Percentiles rank a stretch among this genome's conserved stretches.
Conservation (phyloP, 2,888 invertebrate genomes). For the Protophormia terraenovae region DNA sequence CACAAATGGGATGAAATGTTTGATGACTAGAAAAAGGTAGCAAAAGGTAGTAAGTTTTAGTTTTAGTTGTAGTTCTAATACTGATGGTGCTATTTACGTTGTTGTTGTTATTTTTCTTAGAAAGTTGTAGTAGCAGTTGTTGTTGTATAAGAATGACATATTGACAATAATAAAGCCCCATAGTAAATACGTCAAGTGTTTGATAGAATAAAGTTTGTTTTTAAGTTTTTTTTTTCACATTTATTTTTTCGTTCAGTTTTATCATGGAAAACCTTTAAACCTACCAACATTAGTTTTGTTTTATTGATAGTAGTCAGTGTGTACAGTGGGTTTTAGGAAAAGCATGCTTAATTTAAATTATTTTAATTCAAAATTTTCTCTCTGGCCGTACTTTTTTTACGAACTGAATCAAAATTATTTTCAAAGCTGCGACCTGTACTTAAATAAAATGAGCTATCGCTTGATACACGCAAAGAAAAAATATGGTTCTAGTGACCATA, state of each 20-base stretch:
- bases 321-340: not conserved
- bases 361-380: too few species aligned
- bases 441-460: too few species aligned
- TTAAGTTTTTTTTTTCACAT: not conserved
- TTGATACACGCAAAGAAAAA: too few species aligned
- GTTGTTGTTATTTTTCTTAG: not conserved
- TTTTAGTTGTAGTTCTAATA: not conserved
- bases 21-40: not conserved
- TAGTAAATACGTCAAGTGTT: slow-evolving; percentile 50
- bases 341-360: too few species aligned
- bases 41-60: not conserved
- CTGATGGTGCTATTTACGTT: not conserved
- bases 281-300: not conserved
- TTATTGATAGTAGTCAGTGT: not conserved
- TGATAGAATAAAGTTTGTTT: slow-evolving; percentile 43
- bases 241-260: not conserved
- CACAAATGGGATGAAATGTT: not conserved
- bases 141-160: slow-evolving; percentile 36
- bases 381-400: too few species aligned
- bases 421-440: too few species aligned
- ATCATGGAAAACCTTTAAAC: not conserved
- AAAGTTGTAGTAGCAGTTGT: not conserved
- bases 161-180: slow-evolving; percentile 49
- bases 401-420: too few species aligned
- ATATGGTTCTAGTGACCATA: too few species aligned